Evolutionary conservation across 2,888 invertebrate species (phyloP).

Genomic region (Tryphoninae sp.): DNA sequence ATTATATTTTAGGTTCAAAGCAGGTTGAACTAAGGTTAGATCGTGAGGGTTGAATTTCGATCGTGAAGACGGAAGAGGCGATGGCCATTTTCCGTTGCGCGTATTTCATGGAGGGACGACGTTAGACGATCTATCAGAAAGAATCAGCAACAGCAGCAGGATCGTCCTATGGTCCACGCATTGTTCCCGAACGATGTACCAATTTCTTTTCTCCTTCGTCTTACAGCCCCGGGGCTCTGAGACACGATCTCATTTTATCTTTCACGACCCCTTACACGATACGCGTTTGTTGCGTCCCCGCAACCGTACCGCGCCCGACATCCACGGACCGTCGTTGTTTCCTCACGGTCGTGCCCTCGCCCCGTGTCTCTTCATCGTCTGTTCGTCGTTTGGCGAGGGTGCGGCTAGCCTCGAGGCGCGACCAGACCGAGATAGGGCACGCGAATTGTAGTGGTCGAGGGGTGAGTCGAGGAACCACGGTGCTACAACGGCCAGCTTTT

Average conservation of each 20-base stretch:
- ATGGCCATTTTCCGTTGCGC: slow-evolving; percentile 24
- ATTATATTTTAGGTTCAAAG: neutral
- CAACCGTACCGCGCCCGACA: slow-evolving; percentile 66
- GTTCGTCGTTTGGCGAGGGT: slow-evolving; percentile 54
- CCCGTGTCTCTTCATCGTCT: slow-evolving; percentile 33
- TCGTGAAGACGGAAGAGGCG: slow-evolving; percentile 16
- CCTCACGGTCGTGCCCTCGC: slow-evolving; percentile 58
- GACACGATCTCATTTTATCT: slow-evolving; percentile 81
- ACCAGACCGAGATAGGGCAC: slow-evolving; percentile 78
- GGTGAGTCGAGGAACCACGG: slow-evolving; percentile 66
- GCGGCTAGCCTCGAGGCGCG: slow-evolving; percentile 72
- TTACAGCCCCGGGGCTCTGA: slow-evolving; percentile 66
- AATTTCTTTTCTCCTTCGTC: slow-evolving; percentile 77
- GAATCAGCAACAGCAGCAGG: slow-evolving; percentile 47
- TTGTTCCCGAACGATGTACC: slow-evolving; percentile 78
- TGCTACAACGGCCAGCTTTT: slow-evolving; percentile 67
- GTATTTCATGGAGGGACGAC: slow-evolving; percentile 34
- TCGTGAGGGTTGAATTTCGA: slow-evolving; percentile 3
- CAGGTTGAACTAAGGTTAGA: neutral
- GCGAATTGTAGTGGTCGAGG: slow-evolving; percentile 70
- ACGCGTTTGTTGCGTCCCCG: slow-evolving; percentile 77
- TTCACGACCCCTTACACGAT: slow-evolving; percentile 78
- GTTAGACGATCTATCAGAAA: slow-evolving; percentile 39
- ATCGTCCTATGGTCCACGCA: slow-evolving; percentile 56
- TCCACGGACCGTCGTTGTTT: slow-evolving; percentile 44